Evolutionary conservation across 2,888 invertebrate genomes (phyloP).

Genomic region (Euproctis similis): DNA sequence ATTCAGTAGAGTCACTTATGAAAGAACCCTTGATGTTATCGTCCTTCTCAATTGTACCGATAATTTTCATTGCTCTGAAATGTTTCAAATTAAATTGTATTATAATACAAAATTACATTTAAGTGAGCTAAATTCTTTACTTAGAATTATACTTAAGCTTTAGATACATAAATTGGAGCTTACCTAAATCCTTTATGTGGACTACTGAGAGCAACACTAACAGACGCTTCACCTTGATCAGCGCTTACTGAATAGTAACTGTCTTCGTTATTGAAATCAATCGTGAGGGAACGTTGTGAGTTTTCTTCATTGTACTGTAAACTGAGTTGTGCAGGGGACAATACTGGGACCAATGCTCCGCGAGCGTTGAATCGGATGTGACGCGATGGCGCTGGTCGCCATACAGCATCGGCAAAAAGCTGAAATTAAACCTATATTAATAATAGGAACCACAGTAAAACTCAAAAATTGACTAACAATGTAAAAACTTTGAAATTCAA

Average conservation of each 20-base stretch:
- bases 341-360: constrained; percentile 47
- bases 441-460: not conserved
- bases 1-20: constrained; percentile 52
- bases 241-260: constrained; percentile 54
- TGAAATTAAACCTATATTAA: constrained; percentile 15
- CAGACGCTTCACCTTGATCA: constrained; percentile 38
- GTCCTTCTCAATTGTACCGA: constrained; percentile 53
- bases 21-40: constrained; percentile 56
- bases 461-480: too few relatives aligned
- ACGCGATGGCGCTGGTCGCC: constrained; percentile 60
- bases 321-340: constrained; percentile 44
- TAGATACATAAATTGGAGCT: constrained; percentile 3
- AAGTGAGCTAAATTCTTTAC: too few relatives aligned
- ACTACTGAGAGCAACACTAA: constrained; percentile 49
- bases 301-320: constrained; percentile 43
- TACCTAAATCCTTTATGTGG: constrained; percentile 60
- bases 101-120: too few relatives aligned
- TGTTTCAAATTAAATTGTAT: too few relatives aligned
- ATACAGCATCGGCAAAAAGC: constrained; percentile 62
- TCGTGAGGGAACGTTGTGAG: constrained; percentile 32
- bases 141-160: too few relatives aligned
- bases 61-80: constrained; percentile 56
- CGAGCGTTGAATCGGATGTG: constrained; percentile 63
- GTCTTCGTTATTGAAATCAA: constrained; percentile 42
- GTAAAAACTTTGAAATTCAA: too few relatives aligned